phyloP scores from a whole-genome alignment of 2,797 vertebrate species.

The Hybognathus amarus region DNA sequence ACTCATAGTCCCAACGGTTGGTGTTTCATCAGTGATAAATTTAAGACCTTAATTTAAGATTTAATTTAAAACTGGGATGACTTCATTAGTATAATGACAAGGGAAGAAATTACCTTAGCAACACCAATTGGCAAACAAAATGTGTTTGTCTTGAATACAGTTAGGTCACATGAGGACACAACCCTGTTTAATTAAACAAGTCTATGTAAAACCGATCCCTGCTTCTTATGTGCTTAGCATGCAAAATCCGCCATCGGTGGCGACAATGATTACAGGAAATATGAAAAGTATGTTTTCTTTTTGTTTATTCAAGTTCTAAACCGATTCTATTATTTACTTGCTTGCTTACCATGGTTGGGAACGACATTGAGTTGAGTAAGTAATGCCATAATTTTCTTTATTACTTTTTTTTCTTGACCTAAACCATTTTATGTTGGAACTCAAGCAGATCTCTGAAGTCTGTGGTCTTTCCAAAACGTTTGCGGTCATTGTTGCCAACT shows the following conservation, averaged over 20 bases:
- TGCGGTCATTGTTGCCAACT: slow-evolving; percentile 1
- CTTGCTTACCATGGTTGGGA: neutral
- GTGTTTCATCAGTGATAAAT: slow-evolving; percentile 39
- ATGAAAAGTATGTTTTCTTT: too few relatives aligned
- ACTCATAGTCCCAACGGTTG: slow-evolving; percentile 32
- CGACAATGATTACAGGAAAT: neutral
- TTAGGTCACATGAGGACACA: slow-evolving; percentile 28
- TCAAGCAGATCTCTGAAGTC: neutral
- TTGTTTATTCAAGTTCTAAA: neutral
- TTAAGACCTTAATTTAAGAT: slow-evolving; percentile 8
- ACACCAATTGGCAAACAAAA: slow-evolving; percentile 12
- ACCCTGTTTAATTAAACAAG: slow-evolving; percentile 32
- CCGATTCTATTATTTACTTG: neutral
- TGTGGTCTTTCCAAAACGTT: neutral
- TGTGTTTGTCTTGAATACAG: slow-evolving; percentile 26
- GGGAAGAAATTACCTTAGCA: slow-evolving; percentile 28
- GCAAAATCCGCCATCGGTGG: neutral
- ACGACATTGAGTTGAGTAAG: neutral
- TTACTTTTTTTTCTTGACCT: neutral
- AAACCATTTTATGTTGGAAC: neutral
- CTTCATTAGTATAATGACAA: slow-evolving; percentile 42
- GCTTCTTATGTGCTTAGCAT: slow-evolving; percentile 5
- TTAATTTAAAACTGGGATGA: slow-evolving; percentile 40
- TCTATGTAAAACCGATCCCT: neutral
- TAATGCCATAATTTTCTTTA: neutral